Evolutionary conservation across 2,888 invertebrate species (phyloP).

Genomic region (Pimpla rufipes): DNA sequence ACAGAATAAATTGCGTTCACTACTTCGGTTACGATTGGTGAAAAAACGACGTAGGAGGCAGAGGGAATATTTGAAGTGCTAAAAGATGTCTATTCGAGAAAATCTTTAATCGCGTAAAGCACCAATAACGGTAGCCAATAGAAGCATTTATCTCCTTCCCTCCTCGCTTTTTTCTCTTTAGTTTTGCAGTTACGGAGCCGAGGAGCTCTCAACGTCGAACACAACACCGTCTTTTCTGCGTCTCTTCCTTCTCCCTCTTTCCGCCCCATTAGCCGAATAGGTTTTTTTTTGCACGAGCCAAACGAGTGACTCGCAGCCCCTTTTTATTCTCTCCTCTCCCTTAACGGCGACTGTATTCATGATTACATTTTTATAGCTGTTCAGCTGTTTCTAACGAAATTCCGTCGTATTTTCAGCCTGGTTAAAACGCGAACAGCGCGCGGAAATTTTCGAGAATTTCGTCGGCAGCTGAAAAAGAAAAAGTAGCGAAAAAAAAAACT

Average conservation of each 20-base stretch:
- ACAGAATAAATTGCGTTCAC: background rate
- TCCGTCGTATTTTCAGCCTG: background rate
- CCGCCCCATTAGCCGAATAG: background rate
- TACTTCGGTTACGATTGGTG: background rate
- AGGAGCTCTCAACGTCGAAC: conserved; percentile 3
- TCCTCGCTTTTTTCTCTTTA: background rate
- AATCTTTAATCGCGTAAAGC: conserved; percentile 33
- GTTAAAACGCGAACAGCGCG: background rate
- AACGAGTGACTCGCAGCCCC: background rate
- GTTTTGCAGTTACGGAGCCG: background rate
- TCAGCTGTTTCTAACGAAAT: background rate
- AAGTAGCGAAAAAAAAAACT: too few relatives aligned
- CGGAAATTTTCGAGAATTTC: background rate
- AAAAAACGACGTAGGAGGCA: background rate
- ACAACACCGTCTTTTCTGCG: conserved; percentile 8
- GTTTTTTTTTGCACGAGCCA: conserved; percentile 8
- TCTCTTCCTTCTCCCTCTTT: background rate
- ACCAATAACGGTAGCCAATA: conserved; percentile 10
- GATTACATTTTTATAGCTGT: background rate
- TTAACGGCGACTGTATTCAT: background rate
- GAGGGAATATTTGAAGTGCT: background rate
- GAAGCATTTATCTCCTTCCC: background rate
- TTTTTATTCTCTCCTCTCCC: background rate
- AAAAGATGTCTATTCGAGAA: background rate
- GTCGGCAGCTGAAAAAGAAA: too few relatives aligned